phyloP scores from a whole-genome alignment of 2,888 invertebrate species.

The Eristalis tenax region DNA sequence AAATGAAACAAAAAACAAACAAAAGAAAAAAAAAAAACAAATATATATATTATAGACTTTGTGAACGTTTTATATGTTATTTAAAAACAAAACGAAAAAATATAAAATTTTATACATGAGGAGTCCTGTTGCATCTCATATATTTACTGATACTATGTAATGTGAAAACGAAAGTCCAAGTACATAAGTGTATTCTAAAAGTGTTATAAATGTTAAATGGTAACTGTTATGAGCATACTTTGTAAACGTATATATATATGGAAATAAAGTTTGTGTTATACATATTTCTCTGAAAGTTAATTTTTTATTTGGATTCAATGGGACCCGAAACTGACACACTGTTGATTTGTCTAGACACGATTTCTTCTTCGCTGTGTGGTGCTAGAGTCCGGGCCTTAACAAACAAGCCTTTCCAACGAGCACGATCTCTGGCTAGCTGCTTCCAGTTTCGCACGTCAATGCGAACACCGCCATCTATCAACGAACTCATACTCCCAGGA shows the following conservation, averaged over 20 bases:
- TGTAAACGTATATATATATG: constrained; percentile 63
- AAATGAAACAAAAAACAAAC: constrained; percentile 41
- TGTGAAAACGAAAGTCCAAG: constrained; percentile 51
- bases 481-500: too few species aligned
- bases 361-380: too few species aligned
- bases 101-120: constrained; percentile 70
- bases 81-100: constrained; percentile 47
- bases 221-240: constrained; percentile 62
- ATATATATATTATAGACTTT: constrained; percentile 36
- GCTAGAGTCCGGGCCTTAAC: too few species aligned
- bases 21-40: constrained; percentile 11
- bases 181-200: constrained; percentile 68
- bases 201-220: constrained; percentile 70
- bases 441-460: too few species aligned
- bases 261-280: constrained; percentile 70
- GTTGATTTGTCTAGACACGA: too few species aligned
- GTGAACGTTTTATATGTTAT: constrained; percentile 70
- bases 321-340: too few species aligned
- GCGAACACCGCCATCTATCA: too few species aligned
- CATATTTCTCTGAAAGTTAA: constrained; percentile 1
- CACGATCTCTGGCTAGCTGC: too few species aligned
- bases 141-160: constrained; percentile 62
- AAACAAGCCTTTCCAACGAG: too few species aligned
- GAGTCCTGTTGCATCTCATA: constrained; percentile 72
- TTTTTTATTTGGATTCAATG: not conserved